These are phyloP conservation scores for Danio kyathit DNA, from an alignment of 2,797 vertebrate species.

Conservation along the genomic window DNA sequence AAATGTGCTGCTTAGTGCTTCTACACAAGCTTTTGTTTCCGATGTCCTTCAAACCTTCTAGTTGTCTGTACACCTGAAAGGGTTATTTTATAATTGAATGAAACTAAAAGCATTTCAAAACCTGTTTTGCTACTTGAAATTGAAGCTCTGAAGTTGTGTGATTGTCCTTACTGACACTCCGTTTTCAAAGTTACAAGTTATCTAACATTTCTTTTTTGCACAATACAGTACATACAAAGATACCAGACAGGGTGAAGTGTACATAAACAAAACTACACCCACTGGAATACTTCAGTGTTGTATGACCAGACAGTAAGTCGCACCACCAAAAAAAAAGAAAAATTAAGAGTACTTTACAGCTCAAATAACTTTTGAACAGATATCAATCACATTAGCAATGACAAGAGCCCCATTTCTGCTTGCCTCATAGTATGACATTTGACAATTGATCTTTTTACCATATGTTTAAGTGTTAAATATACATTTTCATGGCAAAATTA, in stretches of 20 bases:
- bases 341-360: not conserved
- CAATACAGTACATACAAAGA: not conserved
- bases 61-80: not conserved
- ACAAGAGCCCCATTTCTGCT: too few species aligned
- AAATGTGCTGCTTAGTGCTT: constrained; percentile 30
- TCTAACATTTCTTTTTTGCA: not conserved
- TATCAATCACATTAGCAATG: too few species aligned
- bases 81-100: not conserved
- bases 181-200: not conserved
- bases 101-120: not conserved
- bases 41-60: not conserved
- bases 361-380: not conserved
- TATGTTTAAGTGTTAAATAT: not conserved
- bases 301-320: not conserved
- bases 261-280: not conserved
- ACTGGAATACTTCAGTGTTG: not conserved
- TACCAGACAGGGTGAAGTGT: not conserved
- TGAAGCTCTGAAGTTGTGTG: not conserved
- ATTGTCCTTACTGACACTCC: not conserved
- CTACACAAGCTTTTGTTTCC: not conserved
- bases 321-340: not conserved
- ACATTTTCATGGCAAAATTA: constrained; percentile 28
- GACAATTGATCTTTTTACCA: too few species aligned
- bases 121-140: too few species aligned
- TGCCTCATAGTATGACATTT: too few species aligned